Conservation (phyloP, 1,140 invertebrate genomes). For the Dendrolimus punctatus region DNA sequence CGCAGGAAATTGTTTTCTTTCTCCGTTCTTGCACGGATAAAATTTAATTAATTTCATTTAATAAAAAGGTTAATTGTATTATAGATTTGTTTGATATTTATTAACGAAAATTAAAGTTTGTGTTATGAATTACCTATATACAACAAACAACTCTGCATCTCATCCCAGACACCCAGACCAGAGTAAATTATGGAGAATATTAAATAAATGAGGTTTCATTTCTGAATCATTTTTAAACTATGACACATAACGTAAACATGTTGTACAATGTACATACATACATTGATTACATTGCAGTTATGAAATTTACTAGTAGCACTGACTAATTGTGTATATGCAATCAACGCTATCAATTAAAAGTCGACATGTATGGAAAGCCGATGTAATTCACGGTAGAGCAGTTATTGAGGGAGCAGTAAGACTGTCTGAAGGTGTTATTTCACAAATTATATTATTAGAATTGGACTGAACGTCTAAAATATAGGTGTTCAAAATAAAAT, state of each 20-base stretch:
- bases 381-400: neutral
- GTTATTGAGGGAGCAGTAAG: neutral
- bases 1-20: too few relatives aligned
- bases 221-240: neutral
- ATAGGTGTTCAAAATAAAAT: too few relatives aligned
- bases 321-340: neutral
- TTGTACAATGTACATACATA: too few relatives aligned
- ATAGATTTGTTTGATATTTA: too few relatives aligned
- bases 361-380: constrained; percentile 1
- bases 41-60: too few relatives aligned
- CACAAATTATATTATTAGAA: neutral
- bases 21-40: too few relatives aligned
- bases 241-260: neutral
- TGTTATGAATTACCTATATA: too few relatives aligned
- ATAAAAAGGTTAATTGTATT: too few relatives aligned
- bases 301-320: too few relatives aligned
- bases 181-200: neutral
- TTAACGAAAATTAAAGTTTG: too few relatives aligned
- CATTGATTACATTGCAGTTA: too few relatives aligned
- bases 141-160: too few relatives aligned
- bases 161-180: neutral
- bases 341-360: neutral
- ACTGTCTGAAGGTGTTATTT: neutral
- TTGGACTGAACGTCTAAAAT: neutral
- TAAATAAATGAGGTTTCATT: neutral